Evolutionary conservation across 1,140 invertebrate species (phyloP).

Genomic region (Zaprionus ghesquierei): DNA sequence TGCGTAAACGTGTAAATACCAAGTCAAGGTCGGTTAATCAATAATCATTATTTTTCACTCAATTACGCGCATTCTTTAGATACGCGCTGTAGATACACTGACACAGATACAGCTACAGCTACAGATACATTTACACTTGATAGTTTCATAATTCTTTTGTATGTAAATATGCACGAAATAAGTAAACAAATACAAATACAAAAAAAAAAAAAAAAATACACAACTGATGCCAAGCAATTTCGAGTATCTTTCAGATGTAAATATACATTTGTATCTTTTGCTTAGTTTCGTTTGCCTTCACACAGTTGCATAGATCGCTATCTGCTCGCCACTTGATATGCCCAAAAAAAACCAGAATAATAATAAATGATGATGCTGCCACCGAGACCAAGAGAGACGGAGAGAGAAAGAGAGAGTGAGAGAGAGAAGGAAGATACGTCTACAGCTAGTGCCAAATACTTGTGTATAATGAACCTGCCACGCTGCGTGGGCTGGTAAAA

Average conservation of each 20-base stretch:
- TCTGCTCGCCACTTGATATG: constrained; percentile 75
- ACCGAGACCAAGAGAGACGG: not conserved
- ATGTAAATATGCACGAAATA: constrained; percentile 72
- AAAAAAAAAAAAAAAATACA: not conserved
- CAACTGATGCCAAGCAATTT: constrained; percentile 46
- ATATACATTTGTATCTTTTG: constrained; percentile 37
- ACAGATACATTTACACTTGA: too few relatives aligned
- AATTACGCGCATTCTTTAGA: constrained; percentile 56
- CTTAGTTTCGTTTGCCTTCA: constrained; percentile 49
- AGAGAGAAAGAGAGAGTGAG: not conserved
- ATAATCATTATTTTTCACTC: constrained; percentile 81
- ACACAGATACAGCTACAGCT: constrained; percentile 24
- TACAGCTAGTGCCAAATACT: constrained; percentile 3
- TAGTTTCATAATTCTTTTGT: constrained; percentile 26
- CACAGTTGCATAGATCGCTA: constrained; percentile 66
- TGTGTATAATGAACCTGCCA: constrained; percentile 50
- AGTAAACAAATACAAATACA: constrained; percentile 35
- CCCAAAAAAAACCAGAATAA: constrained; percentile 70
- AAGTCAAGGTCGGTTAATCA: constrained; percentile 80
- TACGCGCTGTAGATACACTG: not conserved
- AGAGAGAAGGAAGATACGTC: not conserved
- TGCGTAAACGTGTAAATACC: constrained; percentile 79
- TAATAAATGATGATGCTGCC: constrained; percentile 61
- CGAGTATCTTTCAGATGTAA: constrained; percentile 59
- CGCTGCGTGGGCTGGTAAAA: constrained; percentile 39